Conservation (phyloP, 2,888 invertebrate species). For the Camptogramma bilineatum region DNA sequence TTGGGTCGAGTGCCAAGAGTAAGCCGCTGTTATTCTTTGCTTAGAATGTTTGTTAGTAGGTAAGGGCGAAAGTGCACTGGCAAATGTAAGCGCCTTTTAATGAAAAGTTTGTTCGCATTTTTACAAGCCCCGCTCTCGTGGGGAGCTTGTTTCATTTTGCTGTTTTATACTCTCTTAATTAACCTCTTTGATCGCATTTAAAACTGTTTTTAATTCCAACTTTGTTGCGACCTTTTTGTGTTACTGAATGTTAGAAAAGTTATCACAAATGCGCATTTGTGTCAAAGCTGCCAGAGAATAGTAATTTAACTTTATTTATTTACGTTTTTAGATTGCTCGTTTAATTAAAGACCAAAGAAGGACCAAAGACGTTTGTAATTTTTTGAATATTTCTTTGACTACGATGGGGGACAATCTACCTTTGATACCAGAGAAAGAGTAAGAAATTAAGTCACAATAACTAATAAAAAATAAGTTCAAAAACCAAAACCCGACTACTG, state of each 20-base stretch:
- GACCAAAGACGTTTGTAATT: too few relatives aligned
- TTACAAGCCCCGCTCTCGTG: not conserved
- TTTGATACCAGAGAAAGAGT: constrained; percentile 51
- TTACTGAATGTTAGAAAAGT: not conserved
- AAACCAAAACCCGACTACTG: too few relatives aligned
- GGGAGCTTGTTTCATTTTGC: not conserved
- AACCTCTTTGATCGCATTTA: not conserved
- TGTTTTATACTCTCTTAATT: constrained; percentile 2
- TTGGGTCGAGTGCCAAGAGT: not conserved
- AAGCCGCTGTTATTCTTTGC: not conserved
- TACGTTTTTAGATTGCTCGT: constrained; percentile 4
- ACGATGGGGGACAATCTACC: constrained; percentile 52
- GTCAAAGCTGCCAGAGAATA: not conserved
- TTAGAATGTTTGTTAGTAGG: not conserved
- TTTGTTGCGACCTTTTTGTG: not conserved
- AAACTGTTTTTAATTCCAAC: not conserved
- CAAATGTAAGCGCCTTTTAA: not conserved
- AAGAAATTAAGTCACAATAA: constrained; percentile 11
- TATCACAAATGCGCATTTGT: not conserved
- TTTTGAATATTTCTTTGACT: not conserved
- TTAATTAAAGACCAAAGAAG: not conserved
- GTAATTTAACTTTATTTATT: constrained; percentile 5
- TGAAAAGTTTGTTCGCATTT: constrained; percentile 2
- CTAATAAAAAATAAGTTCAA: too few relatives aligned
- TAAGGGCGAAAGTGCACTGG: not conserved